Evolutionary conservation across 1,140 invertebrate genomes (phyloP), one percentile per base, ranked within the genome.

Genomic region (Drosophila azteca): DNA sequence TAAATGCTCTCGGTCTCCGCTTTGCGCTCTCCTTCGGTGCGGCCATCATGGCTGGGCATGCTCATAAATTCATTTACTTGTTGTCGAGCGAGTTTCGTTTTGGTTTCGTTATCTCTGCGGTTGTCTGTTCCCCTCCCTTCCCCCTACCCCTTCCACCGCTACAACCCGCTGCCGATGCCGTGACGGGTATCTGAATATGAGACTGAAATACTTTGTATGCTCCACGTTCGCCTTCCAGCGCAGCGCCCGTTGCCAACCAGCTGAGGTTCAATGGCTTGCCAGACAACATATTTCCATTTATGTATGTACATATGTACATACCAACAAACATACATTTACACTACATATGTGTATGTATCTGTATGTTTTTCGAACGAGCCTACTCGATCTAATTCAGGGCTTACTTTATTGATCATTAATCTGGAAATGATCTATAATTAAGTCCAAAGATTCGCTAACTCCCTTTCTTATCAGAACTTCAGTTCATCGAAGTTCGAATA

Each of bases 1-100:
- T 88, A 88, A 83, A 79, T 88, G 62, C 79, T 88, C 59, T 77
- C 72, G 60, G 59, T 82, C 49, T 88, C 64, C 65, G 43, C 72
- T 89, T 88, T 88, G 76, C 66, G 24, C 64, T 67, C 79, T 88
- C 83, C 84, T 87, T 87, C 83, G 83, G 53, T 58, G 60, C 83
- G 84, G 83, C 83, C 83, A 88, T 88, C 83, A 84, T 88, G 46
- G 79, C 63, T 52, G 62, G 45, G 78, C 63, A 82, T 83, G 79
- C 75, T 83, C 83, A 79, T 88, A 87, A 88, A 87, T 88, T 88
- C 71, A 77, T 88, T 79, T 79, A 50, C 54, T 72, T 85, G 62
- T 66, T 77, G 70, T 66, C 52, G 73, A 76, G 71, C 80, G 49
- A 66, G 77, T 85, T 84, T 85, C 75, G 69, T 59, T 67, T 69